Evolutionary conservation across 2,797 vertebrate genomes (phyloP), one percentile per base, ranked within the genome.

Genomic region (Gallinago nigripennis): DNA sequence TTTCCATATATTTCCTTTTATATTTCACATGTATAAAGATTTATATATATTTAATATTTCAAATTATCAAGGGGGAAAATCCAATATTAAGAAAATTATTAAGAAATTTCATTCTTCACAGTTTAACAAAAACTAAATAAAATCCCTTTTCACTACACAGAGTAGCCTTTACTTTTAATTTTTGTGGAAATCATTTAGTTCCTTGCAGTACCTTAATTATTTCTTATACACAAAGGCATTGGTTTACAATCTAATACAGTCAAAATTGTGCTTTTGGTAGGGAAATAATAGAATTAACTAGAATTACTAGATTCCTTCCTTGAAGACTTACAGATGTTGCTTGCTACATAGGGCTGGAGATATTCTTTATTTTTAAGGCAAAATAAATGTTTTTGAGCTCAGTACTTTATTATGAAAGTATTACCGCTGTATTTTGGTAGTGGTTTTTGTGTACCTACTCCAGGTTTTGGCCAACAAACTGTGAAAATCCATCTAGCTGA

Each of bases 301-400:
- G 16, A 89, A 96, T 90, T 53, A 39, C 39, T 63, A 54, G 30
- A 58, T 80, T 73, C 24, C 21, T 69, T 79, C n/a, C 66, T 61
- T 95, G 83, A 95, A 82, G 69, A 78, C 20, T 94, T 95, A 46
- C 15, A 93, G 83, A 82, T 91, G 61, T 14, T 77, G 54, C 73
- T 64, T 88, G 18, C 41, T 91, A 27, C 16, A 15, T 31, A 63
- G 21, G 24, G 84, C 13, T 70, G 33, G 28, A 83, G 9, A 65
- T 60, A 48, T 8, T 41, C 8, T 66, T 83, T 64, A 56, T 76
- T 82, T 85, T 87, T 50, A 58, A 92, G 43, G n/a, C 7, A 72
- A 92, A 86, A 16, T 6, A 84, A 92, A 70, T 50, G 6, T 8
- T 82, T 91, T 69, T 82, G 37, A 64, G 23, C 4, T 11, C 25